phyloP scores from a whole-genome alignment of 2,113 vertebrate genomes.

The Hippopotamus amphibius region DNA sequence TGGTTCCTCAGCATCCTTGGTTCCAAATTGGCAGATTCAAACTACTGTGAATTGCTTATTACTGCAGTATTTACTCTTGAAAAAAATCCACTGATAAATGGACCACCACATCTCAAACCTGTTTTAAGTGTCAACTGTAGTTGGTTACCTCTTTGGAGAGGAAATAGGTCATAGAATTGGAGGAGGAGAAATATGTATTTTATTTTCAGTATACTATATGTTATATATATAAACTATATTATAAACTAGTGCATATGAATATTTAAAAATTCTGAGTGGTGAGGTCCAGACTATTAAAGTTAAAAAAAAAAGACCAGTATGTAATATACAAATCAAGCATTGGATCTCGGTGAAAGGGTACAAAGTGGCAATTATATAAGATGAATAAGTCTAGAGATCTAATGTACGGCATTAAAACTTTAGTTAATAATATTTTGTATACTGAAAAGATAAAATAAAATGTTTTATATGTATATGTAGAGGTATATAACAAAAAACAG shows the following conservation, averaged over 20 bases:
- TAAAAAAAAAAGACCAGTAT: neutral
- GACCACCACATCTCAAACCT: neutral
- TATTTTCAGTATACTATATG: neutral
- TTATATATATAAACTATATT: neutral
- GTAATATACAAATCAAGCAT: neutral
- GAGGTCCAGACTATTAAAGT: neutral
- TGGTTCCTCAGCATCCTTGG: neutral
- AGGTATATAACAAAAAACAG: neutral
- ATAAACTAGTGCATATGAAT: neutral
- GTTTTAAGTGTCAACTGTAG: neutral
- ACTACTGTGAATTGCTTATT: neutral
- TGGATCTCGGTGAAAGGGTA: neutral
- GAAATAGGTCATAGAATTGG: neutral
- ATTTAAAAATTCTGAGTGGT: neutral
- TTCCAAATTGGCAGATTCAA: neutral
- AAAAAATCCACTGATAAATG: neutral
- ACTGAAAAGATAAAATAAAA: neutral
- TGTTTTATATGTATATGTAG: neutral
- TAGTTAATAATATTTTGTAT: neutral
- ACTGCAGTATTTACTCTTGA: neutral
- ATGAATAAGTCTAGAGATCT: neutral
- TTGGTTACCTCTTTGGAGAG: neutral
- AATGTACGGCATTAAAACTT: neutral
- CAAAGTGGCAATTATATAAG: neutral
- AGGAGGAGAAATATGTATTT: neutral